Evolutionary conservation across 2,797 vertebrate genomes (phyloP).

Genomic region (Channa striata): DNA sequence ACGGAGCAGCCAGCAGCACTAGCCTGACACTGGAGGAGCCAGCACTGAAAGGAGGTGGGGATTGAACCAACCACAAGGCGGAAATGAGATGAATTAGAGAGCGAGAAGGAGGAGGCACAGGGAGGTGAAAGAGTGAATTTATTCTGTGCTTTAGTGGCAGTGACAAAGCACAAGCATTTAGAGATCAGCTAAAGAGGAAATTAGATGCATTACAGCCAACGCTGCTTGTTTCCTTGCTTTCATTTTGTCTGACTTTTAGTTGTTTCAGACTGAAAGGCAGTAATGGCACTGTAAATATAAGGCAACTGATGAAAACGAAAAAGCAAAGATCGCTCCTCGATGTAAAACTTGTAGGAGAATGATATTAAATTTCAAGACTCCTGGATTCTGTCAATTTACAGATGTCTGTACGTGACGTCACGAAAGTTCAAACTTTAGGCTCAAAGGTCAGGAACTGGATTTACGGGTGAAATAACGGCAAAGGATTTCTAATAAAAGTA

Average conservation of each 20-base stretch:
- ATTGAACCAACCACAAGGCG: slow-evolving; percentile 63
- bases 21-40: slow-evolving; percentile 43
- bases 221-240: slow-evolving; percentile 51
- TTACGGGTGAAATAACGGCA: slow-evolving; percentile 79
- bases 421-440: slow-evolving; percentile 72
- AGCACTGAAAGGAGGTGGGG: slow-evolving; percentile 58
- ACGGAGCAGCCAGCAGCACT: slow-evolving; percentile 74
- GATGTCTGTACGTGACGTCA: slow-evolving; percentile 52
- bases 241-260: slow-evolving; percentile 61
- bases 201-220: slow-evolving; percentile 72
- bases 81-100: slow-evolving; percentile 83
- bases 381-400: slow-evolving; percentile 49
- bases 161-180: slow-evolving; percentile 82
- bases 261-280: slow-evolving; percentile 39
- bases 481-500: slow-evolving; percentile 86
- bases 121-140: slow-evolving; percentile 78
- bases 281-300: slow-evolving; percentile 52
- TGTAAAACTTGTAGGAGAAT: slow-evolving; percentile 29
- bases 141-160: slow-evolving; percentile 77
- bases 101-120: slow-evolving; percentile 66
- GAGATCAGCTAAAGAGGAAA: slow-evolving; percentile 81
- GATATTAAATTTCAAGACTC: slow-evolving; percentile 21
- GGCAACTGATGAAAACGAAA: slow-evolving; percentile 32
- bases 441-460: slow-evolving; percentile 68
- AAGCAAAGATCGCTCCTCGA: slow-evolving; percentile 18